Evolutionary conservation across 2,888 invertebrate species (phyloP).

Genomic region (Dyspetes luteomarginatus): DNA sequence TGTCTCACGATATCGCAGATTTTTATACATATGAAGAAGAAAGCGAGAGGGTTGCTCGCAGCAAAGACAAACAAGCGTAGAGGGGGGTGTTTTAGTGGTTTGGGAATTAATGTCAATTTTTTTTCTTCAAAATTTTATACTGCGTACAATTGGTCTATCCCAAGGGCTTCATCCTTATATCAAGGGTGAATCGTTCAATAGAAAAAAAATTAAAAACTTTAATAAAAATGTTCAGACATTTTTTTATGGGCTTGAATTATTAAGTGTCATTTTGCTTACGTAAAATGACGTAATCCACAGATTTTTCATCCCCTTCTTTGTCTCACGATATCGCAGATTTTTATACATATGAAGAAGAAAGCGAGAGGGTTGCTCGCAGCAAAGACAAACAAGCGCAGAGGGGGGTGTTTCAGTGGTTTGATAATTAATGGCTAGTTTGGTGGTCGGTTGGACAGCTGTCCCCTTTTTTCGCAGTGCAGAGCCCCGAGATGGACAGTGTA

Average conservation of each 20-base stretch:
- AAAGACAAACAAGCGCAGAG: conserved; percentile 77
- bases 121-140: too few species aligned
- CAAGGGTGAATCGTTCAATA: too few species aligned
- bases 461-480: conserved; percentile 73
- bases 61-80: conserved; percentile 76
- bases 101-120: conserved; percentile 82
- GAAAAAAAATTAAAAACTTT: too few species aligned
- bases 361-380: conserved; percentile 62
- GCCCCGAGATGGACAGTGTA: conserved; percentile 72
- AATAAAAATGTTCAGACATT: too few species aligned
- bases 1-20: conserved; percentile 8
- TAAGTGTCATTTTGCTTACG: too few species aligned
- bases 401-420: conserved; percentile 73
- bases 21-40: neutral
- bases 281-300: too few species aligned
- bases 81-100: conserved; percentile 73
- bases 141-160: too few species aligned
- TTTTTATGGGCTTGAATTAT: too few species aligned
- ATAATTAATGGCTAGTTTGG: conserved; percentile 83
- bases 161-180: too few species aligned
- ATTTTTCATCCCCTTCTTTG: neutral
- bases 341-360: neutral
- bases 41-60: conserved; percentile 59
- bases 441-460: conserved; percentile 83
- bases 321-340: conserved; percentile 9